Base-by-base conservation (phyloP, 2,888 invertebrate genomes). In the Pomacea canaliculata region DNA sequence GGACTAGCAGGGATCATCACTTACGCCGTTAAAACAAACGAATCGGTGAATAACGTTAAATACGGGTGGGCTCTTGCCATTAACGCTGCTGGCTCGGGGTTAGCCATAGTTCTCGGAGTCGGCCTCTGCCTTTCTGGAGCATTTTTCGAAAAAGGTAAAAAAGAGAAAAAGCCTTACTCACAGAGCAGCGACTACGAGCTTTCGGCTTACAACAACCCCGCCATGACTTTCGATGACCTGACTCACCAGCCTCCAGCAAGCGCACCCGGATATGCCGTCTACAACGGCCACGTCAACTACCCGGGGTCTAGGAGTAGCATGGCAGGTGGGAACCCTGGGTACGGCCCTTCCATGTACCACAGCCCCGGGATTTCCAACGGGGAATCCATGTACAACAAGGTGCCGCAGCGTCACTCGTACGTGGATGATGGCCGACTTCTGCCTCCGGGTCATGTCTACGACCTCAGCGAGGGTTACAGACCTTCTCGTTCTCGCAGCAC, bases 381-480 rank as follows among this genome's bases (percentile, higher is more conserved):
- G 10, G 63, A 63, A 10, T 63, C 63, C 10, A 63, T 63, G 63
- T 19, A 16, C 10, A 3, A 5, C 27, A 27, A 10, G 1, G 51
- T 19, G 2, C 23, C 68, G 3, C 49, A 68, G 48, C 18, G 18
- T 13, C 49, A 16, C 59, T 37, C 74, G 59, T 63, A 63, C 63
- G 16, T n/a, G 27, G 27, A 63, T 19, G 74, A 74, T 56, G 74
- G 68, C 27, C 68, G 74, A 9, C 13, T 62, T 8, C 68, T 59
- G 62, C 1, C 23, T 16, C 23, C 27, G 46, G 74, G 68, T 49
- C 68, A 56, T 49, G 7, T 18, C n/a, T 74, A 62, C 51, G 74
- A 74, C 69, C 69, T 74, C 23, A 74, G 74, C 63, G 74, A 74
- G 37, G 74, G 74, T n/a, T 74, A 46, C 51, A 48, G 16, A 23